Base-by-base conservation (phyloP, 2,888 invertebrate genomes). In the Myathropa florea region DNA sequence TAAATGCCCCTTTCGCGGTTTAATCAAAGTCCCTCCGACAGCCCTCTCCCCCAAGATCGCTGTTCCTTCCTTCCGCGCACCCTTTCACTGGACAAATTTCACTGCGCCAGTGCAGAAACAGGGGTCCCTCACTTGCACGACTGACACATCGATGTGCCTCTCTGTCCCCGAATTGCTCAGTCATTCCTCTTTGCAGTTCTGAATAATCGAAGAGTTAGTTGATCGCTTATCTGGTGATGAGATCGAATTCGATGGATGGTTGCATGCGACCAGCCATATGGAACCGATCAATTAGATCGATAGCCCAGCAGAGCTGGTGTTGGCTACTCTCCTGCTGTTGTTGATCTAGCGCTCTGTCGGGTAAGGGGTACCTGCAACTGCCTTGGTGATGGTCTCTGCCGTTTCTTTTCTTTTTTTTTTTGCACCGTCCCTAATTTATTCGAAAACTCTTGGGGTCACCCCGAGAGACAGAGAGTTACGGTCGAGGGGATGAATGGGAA, bases 271-370 rank as follows among this genome's bases (percentile, higher is more conserved):
- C 90, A 91, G 89, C 91, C 92, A 92, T 91, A 91, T 91, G 93
- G 92, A 92, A 92, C 92, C 92, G 92, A 92, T 92, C 93, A 92
- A 92, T 92, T 92, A 92, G 91, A 89, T 89, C 89, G 89, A 90
- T 90, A 89, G 88, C 79, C 75, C 83, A 26, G 76, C 79, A 70
- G 55, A 82, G 79, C 88, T 79, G 63, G 28, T 59, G 70, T 61
- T 61, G 80, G 67, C 36, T 6, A 46, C 18, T 46, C 46, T 18
- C 63, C 4, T 14, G 57, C 33, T n/a, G 55, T 33, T 6, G 55
- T 33, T 23, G 73, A 55, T 83, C 67, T 60, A 36, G 46, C 46
- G 26, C 65, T 64, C n/a, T n/a, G n/a, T n/a, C n/a, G 46, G 57
- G 28, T 21, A 46, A 67, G 70, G 78, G 83, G 83, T 79, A 79